These are phyloP conservation scores for Stegastes partitus DNA, from an alignment of 2,113 vertebrate species.

Conservation along the genomic window DNA sequence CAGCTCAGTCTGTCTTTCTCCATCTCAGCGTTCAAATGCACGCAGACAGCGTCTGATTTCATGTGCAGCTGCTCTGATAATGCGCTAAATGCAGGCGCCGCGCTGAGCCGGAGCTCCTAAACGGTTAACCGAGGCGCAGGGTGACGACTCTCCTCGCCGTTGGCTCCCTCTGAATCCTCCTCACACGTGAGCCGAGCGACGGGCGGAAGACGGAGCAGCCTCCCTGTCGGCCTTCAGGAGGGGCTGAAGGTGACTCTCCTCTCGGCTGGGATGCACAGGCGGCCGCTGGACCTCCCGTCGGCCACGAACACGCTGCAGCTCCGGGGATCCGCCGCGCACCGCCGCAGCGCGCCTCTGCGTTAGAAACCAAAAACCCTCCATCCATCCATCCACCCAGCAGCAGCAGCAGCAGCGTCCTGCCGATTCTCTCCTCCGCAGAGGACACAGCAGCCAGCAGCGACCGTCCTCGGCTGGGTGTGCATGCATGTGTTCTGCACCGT, in stretches of 20 bases:
- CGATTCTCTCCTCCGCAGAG: slow-evolving; percentile 6
- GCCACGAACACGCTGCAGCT: slow-evolving; percentile 59
- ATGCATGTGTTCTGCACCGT: slow-evolving; percentile 97
- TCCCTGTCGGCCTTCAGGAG: slow-evolving; percentile 81
- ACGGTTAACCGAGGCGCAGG: slow-evolving; percentile 58
- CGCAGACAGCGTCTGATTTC: too few relatives aligned
- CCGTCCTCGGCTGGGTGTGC: slow-evolving; percentile 84
- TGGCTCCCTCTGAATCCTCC: slow-evolving; percentile 64
- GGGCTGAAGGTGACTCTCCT: slow-evolving; percentile 84
- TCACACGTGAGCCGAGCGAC: slow-evolving; percentile 65
- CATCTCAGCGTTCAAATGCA: too few relatives aligned
- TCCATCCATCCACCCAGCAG: slow-evolving; percentile 4
- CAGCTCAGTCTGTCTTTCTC: too few relatives aligned
- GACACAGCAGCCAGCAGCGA: slow-evolving; percentile 19
- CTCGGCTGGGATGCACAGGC: slow-evolving; percentile 85
- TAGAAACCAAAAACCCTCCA: neutral
- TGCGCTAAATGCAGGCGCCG: too few relatives aligned
- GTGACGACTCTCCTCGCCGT: slow-evolving; percentile 75
- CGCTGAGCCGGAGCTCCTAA: too few relatives aligned
- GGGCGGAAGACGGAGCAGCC: slow-evolving; percentile 76
- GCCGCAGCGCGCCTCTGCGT: neutral
- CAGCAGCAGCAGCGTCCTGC: too few relatives aligned
- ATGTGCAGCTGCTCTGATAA: too few relatives aligned
- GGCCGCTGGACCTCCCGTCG: slow-evolving; percentile 68
- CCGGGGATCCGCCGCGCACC: slow-evolving; percentile 12